Evolutionary conservation across 2,888 invertebrate genomes (phyloP).

Genomic region (Synanthedon formicaeformis): DNA sequence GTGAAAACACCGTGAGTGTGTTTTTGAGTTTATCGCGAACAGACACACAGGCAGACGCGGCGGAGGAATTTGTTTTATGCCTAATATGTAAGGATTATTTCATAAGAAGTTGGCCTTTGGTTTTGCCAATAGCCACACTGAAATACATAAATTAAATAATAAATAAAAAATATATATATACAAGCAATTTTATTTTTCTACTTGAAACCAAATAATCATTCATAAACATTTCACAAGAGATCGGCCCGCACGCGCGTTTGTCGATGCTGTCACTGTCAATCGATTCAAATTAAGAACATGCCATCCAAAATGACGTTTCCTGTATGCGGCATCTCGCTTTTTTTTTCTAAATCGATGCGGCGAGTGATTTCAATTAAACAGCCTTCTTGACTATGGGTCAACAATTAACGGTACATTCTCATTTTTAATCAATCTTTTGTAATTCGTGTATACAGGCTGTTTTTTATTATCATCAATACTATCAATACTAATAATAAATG

Average conservation of each 20-base stretch:
- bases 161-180: no score
- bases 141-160: no score
- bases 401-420: background rate
- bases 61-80: no score
- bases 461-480: no score
- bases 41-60: no score
- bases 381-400: background rate
- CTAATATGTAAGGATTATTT: no score
- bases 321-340: constrained; percentile 12
- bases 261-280: constrained; percentile 37
- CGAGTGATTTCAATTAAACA: background rate
- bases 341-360: background rate
- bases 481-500: no score
- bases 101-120: no score
- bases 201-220: background rate
- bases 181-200: no score
- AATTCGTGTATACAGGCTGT: background rate
- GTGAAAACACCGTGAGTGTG: no score
- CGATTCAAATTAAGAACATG: constrained; percentile 36
- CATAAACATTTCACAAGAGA: background rate
- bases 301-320: constrained; percentile 40
- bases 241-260: constrained; percentile 7
- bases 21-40: no score
- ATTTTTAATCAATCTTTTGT: background rate
- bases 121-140: no score